These are phyloP conservation scores for Thomomys bottae DNA, from an alignment of 2,113 vertebrate species.

Conservation along the genomic window DNA sequence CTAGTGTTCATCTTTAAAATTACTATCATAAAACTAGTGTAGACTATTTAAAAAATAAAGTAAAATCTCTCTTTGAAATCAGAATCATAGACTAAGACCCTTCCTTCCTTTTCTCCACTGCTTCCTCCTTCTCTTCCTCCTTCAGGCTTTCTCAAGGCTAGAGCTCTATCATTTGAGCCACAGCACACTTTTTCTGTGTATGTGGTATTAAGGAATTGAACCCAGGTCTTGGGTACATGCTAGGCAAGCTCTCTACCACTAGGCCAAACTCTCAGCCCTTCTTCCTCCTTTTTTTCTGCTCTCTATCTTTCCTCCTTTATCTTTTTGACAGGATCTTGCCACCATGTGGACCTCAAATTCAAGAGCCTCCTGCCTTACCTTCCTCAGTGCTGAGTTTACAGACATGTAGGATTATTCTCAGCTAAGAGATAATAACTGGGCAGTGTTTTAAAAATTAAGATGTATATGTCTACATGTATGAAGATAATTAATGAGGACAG, in stretches of 20 bases:
- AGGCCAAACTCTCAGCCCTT: rapidly evolving
- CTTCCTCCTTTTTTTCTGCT: not conserved
- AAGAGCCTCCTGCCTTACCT: not conserved
- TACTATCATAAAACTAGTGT: not conserved
- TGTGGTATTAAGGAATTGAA: too few relatives aligned
- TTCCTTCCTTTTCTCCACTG: not conserved
- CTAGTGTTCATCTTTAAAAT: conserved; percentile 54
- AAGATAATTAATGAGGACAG: not conserved
- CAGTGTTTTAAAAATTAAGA: not conserved
- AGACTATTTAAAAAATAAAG: not conserved
- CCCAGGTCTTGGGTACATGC: too few relatives aligned
- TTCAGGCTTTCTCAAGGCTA: too few relatives aligned
- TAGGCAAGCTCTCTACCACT: too few relatives aligned
- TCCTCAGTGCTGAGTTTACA: not conserved
- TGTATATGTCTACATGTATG: not conserved
- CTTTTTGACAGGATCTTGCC: not conserved
- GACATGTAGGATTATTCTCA: not conserved
- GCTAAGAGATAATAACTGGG: not conserved
- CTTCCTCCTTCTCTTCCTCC: not conserved
- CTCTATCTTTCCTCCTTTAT: not conserved
- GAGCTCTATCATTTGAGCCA: too few relatives aligned
- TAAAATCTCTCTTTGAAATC: not conserved
- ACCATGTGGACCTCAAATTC: not conserved
- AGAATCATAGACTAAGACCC: conserved; percentile 21
- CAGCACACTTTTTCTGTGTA: too few relatives aligned